Evolutionary conservation across 37 sponge, comb jelly and placozoan genomes (phyloP).

Genomic region (Aphrocallistes beatrix): DNA sequence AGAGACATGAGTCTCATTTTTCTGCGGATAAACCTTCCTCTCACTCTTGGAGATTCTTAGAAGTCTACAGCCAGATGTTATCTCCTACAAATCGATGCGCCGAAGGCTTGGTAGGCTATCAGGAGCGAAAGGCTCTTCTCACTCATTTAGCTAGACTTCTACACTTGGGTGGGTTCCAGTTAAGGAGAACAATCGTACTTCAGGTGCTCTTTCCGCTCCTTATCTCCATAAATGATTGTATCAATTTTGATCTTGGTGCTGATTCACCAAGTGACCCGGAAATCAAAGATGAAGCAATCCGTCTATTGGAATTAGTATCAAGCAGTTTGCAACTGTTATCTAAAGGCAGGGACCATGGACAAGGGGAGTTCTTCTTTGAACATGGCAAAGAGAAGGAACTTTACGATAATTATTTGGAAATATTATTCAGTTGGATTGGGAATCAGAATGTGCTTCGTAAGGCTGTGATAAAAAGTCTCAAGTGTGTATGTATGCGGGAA

Average conservation of each 20-base stretch:
- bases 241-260: background rate
- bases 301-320: background rate
- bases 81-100: background rate
- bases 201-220: background rate
- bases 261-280: too few relatives aligned
- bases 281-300: background rate
- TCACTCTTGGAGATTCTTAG: background rate
- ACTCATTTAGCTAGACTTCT: background rate
- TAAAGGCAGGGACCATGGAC: background rate
- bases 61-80: background rate
- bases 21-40: background rate
- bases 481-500: slow-evolving; percentile 15
- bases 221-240: background rate
- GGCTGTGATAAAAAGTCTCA: background rate
- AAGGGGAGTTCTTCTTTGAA: slow-evolving; percentile 6
- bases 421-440: slow-evolving; percentile 9
- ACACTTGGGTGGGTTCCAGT: slow-evolving; percentile 1
- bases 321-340: background rate
- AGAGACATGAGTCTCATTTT: background rate
- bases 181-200: background rate
- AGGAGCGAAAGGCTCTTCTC: slow-evolving; percentile 2
- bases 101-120: background rate
- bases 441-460: background rate
- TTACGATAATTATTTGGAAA: background rate
- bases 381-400: background rate